Conservation (phyloP, 2,888 invertebrate species). For the Hydrotaea cyrtoneurina region DNA sequence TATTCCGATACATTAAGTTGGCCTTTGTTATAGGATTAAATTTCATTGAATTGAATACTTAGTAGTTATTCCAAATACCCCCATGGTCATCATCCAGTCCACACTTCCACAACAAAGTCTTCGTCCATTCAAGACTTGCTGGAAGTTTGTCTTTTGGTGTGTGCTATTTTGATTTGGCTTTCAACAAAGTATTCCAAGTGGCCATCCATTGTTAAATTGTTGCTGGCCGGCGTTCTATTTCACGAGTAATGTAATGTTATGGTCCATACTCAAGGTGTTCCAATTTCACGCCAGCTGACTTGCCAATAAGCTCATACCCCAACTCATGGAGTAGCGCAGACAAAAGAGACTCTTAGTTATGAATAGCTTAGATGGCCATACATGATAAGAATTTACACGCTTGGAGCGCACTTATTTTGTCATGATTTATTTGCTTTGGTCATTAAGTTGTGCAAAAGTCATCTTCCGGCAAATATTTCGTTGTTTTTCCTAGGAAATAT, state of each 20-base stretch:
- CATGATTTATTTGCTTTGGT: neutral
- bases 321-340: neutral
- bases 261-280: constrained; percentile 44
- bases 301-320: neutral
- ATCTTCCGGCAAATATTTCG: neutral
- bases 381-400: constrained; percentile 26
- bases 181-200: constrained; percentile 4
- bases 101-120: neutral
- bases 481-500: constrained; percentile 13
- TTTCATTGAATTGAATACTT: constrained; percentile 50
- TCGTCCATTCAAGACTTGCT: no score
- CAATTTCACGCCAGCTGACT: constrained; percentile 21
- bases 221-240: neutral
- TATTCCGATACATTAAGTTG: neutral
- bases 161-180: neutral
- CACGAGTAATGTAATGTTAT: constrained; percentile 18
- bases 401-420: no score
- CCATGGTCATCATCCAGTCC: no score
- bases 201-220: constrained; percentile 16
- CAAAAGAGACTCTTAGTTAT: constrained; percentile 9
- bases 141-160: neutral
- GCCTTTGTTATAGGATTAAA: constrained; percentile 61
- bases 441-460: neutral
- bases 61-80: constrained; percentile 9
- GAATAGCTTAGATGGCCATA: constrained; percentile 34